These are phyloP conservation scores for Polypterus bichir DNA, from an alignment of 2,113 vertebrate genomes.

Conservation along the genomic window DNA sequence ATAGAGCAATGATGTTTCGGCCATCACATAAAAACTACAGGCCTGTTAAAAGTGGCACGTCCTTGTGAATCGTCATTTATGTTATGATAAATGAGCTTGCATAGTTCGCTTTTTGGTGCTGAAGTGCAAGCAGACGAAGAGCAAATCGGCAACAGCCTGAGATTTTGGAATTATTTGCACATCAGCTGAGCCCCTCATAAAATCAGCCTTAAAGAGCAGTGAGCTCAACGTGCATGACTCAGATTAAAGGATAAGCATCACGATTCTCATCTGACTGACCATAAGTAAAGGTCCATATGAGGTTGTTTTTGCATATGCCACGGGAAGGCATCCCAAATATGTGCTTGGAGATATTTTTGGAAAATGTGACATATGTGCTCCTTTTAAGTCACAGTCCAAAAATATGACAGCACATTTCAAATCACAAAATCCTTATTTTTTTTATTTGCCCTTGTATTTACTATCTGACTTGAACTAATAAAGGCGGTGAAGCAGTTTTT, in stretches of 20 bases:
- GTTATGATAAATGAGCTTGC: too few species aligned
- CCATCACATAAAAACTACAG: too few species aligned
- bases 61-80: too few species aligned
- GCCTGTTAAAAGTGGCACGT: too few species aligned
- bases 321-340: constrained; percentile 31
- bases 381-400: constrained; percentile 17
- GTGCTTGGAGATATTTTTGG: constrained; percentile 22
- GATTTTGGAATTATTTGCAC: neutral
- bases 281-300: constrained; percentile 3
- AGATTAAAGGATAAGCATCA: constrained; percentile 3
- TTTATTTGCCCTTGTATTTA: too few species aligned
- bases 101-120: too few species aligned
- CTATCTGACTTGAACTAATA: too few species aligned
- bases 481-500: too few species aligned
- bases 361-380: constrained; percentile 9
- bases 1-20: too few species aligned
- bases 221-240: neutral
- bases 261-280: neutral
- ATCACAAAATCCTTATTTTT: neutral
- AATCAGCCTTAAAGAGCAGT: neutral
- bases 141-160: constrained; percentile 4
- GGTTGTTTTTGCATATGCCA: neutral
- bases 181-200: constrained; percentile 4
- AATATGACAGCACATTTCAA: constrained; percentile 2
- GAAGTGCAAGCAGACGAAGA: constrained; percentile 7